Evolutionary conservation across 2,888 invertebrate species (phyloP).

Genomic region (Ectobius pallidus): DNA sequence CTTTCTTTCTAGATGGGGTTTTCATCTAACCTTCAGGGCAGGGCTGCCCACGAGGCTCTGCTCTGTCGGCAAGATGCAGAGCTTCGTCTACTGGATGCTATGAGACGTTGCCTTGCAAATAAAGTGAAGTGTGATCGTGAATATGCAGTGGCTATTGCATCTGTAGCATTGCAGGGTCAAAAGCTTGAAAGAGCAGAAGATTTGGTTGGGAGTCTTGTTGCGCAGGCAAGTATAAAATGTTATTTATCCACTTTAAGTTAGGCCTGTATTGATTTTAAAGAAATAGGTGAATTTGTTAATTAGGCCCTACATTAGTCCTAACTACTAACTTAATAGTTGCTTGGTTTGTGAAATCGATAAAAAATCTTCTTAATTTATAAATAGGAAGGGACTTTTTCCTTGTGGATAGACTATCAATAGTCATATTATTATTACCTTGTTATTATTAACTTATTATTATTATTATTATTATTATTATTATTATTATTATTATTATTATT

Average conservation of each 20-base stretch:
- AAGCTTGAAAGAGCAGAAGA: conserved; percentile 82
- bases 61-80: conserved; percentile 91
- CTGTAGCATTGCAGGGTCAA: conserved; percentile 81
- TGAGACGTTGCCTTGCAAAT: conserved; percentile 83
- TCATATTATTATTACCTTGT: no score
- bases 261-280: background rate
- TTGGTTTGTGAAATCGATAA: no score
- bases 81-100: conserved; percentile 87
- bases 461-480: no score
- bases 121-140: conserved; percentile 93
- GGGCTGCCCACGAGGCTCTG: conserved; percentile 89
- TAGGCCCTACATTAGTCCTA: no score
- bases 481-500: no score
- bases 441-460: no score
- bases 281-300: no score
- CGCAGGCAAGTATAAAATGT: conserved; percentile 52
- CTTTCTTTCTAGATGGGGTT: conserved; percentile 70
- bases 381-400: no score
- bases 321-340: no score
- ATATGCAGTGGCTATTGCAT: conserved; percentile 82
- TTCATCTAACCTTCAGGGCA: conserved; percentile 84
- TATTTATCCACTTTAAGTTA: no score
- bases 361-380: no score
- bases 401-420: no score
- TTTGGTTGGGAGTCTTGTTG: conserved; percentile 64